Conservation (phyloP, 2,888 invertebrate genomes). For the Griposia aprilina region DNA sequence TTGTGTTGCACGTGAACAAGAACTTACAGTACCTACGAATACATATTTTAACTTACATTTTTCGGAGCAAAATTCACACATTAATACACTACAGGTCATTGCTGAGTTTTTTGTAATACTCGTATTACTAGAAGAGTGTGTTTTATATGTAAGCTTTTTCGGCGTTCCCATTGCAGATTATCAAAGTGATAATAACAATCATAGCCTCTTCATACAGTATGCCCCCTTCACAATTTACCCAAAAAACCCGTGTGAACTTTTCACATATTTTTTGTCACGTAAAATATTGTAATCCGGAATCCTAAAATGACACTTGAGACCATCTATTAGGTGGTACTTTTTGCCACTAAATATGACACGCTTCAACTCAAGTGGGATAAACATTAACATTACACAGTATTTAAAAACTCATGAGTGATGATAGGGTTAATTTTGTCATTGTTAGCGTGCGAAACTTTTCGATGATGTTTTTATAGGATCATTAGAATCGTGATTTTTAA, state of each 20-base stretch:
- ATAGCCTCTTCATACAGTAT: too few species aligned
- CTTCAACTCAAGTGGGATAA: conserved; percentile 82
- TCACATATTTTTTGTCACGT: conserved; percentile 37
- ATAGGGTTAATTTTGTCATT: conserved; percentile 63
- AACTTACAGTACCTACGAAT: too few species aligned
- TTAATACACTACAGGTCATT: too few species aligned
- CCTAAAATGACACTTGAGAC: conserved; percentile 76
- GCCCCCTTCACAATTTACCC: not conserved
- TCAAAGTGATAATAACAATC: not conserved
- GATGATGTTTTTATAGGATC: conserved; percentile 48
- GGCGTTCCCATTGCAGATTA: conserved; percentile 14
- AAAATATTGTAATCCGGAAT: conserved; percentile 61
- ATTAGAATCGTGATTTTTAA: conserved; percentile 34
- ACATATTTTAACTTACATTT: too few species aligned
- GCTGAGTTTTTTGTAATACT: too few species aligned
- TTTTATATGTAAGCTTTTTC: not conserved
- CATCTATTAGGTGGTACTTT: conserved; percentile 62
- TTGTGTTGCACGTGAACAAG: too few species aligned
- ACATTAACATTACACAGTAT: conserved; percentile 76
- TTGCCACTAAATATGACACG: conserved; percentile 80
- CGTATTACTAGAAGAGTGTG: too few species aligned
- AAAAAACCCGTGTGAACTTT: conserved; percentile 60
- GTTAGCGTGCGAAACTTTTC: conserved; percentile 57
- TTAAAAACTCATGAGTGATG: conserved; percentile 71
- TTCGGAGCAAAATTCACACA: too few species aligned